Conservation (phyloP, 1,140 invertebrate species). For the Eufriesea mexicana region DNA sequence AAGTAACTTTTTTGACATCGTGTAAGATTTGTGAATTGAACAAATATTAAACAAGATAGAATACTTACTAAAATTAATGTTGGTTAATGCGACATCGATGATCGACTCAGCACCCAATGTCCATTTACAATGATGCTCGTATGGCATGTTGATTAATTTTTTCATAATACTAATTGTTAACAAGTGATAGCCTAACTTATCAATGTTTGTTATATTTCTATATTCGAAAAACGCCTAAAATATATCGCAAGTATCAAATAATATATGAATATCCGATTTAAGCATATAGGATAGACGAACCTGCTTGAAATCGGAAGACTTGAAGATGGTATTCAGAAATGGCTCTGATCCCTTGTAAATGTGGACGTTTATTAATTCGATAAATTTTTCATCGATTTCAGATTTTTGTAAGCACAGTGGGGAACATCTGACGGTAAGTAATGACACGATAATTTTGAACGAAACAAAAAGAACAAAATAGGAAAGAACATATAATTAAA, state of each 20-base stretch:
- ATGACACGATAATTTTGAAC: background rate
- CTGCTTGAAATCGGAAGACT: conserved; percentile 65
- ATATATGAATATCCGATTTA: background rate
- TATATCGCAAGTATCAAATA: background rate
- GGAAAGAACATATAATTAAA: background rate
- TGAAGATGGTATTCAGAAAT: conserved; percentile 66
- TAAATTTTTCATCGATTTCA: conserved; percentile 45
- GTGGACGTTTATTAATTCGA: conserved; percentile 63
- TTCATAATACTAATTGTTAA: conserved; percentile 71
- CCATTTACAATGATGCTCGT: conserved; percentile 65
- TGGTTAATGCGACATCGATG: conserved; percentile 69
- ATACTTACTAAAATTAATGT: conserved; percentile 70
- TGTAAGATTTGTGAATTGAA: too few species aligned
- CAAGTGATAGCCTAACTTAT: conserved; percentile 71
- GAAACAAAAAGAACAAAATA: background rate
- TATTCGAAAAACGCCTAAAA: conserved; percentile 71
- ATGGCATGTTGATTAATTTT: conserved; percentile 64
- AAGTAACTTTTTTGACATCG: too few species aligned
- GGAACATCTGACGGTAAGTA: conserved; percentile 60
- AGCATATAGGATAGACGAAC: conserved; percentile 44
- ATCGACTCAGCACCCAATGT: conserved; percentile 62
- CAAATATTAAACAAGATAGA: background rate
- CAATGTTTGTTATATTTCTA: conserved; percentile 34
- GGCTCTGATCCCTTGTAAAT: conserved; percentile 55
- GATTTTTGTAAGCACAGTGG: conserved; percentile 57